A percentile compares a stretch with the other conserved stretches of the same genome.
Conservation (phyloP, 1,140 invertebrate species). For the Orchestia grillus region DNA sequence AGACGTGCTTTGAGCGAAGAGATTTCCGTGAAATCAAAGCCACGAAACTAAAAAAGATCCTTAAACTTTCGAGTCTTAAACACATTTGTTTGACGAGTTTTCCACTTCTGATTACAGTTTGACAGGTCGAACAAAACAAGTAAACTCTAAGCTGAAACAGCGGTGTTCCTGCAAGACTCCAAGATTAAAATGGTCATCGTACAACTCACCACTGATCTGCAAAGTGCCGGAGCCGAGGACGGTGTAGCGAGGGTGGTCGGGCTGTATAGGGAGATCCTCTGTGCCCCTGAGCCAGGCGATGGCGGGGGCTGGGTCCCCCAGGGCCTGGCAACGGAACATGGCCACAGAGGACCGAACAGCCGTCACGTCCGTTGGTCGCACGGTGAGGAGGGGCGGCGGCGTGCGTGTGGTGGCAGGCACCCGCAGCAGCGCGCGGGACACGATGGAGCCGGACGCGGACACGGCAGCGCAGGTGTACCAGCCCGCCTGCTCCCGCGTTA, state of each 20-base stretch:
- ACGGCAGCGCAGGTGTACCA: slow-evolving; percentile 90
- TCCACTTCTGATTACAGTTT: too few relatives aligned
- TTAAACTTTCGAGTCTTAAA: too few relatives aligned
- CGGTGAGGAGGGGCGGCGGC: slow-evolving; percentile 89
- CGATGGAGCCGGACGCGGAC: slow-evolving; percentile 86
- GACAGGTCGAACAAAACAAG: too few relatives aligned
- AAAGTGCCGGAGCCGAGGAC: slow-evolving; percentile 81
- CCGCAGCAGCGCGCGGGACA: slow-evolving; percentile 83
- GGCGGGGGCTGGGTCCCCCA: slow-evolving; percentile 78
- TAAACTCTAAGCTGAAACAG: too few relatives aligned
- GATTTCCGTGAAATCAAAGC: too few relatives aligned
- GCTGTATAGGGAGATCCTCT: slow-evolving; percentile 71
- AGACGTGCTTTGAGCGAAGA: too few relatives aligned
- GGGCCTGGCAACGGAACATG: slow-evolving; percentile 84
- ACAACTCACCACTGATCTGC: slow-evolving; percentile 80
- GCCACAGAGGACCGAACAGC: slow-evolving; percentile 83
- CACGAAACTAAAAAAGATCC: too few relatives aligned
- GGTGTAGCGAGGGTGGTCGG: slow-evolving; percentile 72
- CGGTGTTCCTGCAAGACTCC: too few relatives aligned
- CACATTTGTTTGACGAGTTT: too few relatives aligned
- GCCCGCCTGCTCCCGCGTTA: slow-evolving; percentile 80
- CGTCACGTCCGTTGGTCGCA: slow-evolving; percentile 92
- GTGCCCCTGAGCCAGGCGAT: slow-evolving; percentile 89
- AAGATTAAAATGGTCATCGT: too few relatives aligned
- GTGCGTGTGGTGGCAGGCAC: slow-evolving; percentile 76